A percentile compares a stretch with the other conserved stretches of the same genome.
Evolutionary conservation across 2,797 vertebrate genomes (phyloP).

Genomic region (Tympanoctomys barrerae): DNA sequence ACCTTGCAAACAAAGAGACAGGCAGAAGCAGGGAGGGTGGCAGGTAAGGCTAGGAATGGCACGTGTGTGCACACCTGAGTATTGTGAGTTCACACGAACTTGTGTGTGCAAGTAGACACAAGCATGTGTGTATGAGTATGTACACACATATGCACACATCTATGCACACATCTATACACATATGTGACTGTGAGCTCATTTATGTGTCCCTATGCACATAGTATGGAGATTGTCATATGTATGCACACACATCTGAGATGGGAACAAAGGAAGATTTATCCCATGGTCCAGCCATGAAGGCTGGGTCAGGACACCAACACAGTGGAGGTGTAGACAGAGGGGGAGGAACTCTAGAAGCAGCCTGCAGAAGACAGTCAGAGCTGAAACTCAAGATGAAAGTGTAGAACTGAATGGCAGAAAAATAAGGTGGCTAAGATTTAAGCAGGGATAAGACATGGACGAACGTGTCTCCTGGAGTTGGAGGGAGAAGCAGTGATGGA

Average conservation of each 20-base stretch:
- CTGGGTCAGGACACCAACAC: too few relatives aligned
- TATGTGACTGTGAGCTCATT: not conserved
- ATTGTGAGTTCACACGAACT: not conserved
- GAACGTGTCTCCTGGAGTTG: accelerated
- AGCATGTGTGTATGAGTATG: too few relatives aligned
- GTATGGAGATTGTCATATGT: too few relatives aligned
- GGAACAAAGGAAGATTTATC: not conserved
- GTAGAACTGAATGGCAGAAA: not conserved
- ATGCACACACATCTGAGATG: not conserved
- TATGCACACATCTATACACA: too few relatives aligned
- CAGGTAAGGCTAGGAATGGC: not conserved
- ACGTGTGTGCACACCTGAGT: not conserved
- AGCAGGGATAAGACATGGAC: accelerated
- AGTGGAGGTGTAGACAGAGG: not conserved
- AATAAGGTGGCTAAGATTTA: accelerated
- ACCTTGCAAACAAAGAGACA: not conserved
- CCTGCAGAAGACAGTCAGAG: not conserved
- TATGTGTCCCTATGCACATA: not conserved
- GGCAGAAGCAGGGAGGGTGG: not conserved
- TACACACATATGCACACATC: too few relatives aligned
- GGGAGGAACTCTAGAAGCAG: not conserved
- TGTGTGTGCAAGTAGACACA: not conserved
- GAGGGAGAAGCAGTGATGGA: not conserved
- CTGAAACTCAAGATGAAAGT: not conserved
- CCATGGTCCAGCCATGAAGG: not conserved